Evolutionary conservation across 2,888 invertebrate species (phyloP), one percentile per base, ranked within the genome.

Genomic region (Spodoptera picta): DNA sequence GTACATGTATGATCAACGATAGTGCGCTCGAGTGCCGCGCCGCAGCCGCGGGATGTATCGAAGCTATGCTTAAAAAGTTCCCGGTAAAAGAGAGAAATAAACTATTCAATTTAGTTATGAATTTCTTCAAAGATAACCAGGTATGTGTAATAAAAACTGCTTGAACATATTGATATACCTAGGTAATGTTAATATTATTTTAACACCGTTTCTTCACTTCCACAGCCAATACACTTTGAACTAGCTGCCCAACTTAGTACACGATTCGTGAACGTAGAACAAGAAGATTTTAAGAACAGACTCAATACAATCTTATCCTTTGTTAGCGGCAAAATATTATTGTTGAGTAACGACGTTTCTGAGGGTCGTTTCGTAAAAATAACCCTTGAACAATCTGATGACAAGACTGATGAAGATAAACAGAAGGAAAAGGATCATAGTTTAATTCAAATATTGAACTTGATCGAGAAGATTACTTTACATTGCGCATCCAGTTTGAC

Each of bases 1-100:
- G 98, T 10, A 96, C 97, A 0, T 95, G 97, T 53, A 95, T 99
- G 84, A 95, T 98, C 10, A 98, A 98, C 85, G 99, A 99, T 80
- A 96, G 97, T 4, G 96, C 97, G 43, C 95, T 97, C 0, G 95
- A 95, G 11, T 98, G 98, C 80, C 95, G 97, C 24, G 97, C 97
- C 78, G 95, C 96, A 59, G 96, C 97, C 12, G 97, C 98, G 0
- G 92, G 95, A 36, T 97, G 97, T 63, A 92, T 99, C 12, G 96
- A 97, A 77, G 90, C 95, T 1, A 92, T 99, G 89, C 87, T 99
- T 14, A 87, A 83, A 3, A 95, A 96, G 54, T 83, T 97, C 0
- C 89, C 95, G 0, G 89, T 93, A 7, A 85, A 94, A 5, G 95
- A 96, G 51, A 94, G 96, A 47, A 96, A 96, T 79, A 95, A 96